phyloP scores from a whole-genome alignment of 2,888 invertebrate genomes.

The Maniola hyperantus region DNA sequence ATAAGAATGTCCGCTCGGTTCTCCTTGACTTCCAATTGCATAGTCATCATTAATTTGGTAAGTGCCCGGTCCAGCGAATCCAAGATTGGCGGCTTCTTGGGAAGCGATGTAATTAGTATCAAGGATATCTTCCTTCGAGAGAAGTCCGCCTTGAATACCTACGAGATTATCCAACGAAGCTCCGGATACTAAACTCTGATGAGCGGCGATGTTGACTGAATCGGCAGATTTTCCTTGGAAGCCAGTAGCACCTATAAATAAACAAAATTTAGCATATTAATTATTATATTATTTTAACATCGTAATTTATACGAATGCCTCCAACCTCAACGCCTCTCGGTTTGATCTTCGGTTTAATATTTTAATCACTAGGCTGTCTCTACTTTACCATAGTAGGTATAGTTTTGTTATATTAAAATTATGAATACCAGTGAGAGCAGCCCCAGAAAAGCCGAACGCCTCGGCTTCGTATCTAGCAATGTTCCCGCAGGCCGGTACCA shows the following conservation, averaged over 20 bases:
- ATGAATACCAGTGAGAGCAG: slow-evolving; percentile 63
- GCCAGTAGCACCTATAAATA: slow-evolving; percentile 66
- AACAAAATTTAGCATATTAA: no score
- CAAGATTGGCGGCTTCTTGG: slow-evolving; percentile 58
- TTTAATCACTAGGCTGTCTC: no score
- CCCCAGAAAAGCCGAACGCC: slow-evolving; percentile 71
- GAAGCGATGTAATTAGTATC: slow-evolving; percentile 70
- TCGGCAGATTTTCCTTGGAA: slow-evolving; percentile 76
- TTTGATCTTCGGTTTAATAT: no score
- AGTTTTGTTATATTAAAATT: no score
- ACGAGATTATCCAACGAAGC: slow-evolving; percentile 72
- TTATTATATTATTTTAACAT: no score
- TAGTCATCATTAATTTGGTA: slow-evolving; percentile 37
- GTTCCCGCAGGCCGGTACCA: slow-evolving; percentile 85
- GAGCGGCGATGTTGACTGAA: slow-evolving; percentile 73
- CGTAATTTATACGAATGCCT: no score
- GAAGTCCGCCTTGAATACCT: slow-evolving; percentile 70
- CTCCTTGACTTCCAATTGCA: slow-evolving; percentile 39
- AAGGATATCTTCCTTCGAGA: slow-evolving; percentile 59
- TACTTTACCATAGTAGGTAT: no score
- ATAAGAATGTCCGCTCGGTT: slow-evolving; percentile 41
- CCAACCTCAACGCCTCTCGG: no score
- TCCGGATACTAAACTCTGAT: slow-evolving; percentile 73
- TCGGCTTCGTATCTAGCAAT: slow-evolving; percentile 80
- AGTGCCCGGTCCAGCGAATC: slow-evolving; percentile 38